These are phyloP conservation scores for Styela clava DNA, from an alignment of 23 tunicate species.

Conservation along the genomic window DNA sequence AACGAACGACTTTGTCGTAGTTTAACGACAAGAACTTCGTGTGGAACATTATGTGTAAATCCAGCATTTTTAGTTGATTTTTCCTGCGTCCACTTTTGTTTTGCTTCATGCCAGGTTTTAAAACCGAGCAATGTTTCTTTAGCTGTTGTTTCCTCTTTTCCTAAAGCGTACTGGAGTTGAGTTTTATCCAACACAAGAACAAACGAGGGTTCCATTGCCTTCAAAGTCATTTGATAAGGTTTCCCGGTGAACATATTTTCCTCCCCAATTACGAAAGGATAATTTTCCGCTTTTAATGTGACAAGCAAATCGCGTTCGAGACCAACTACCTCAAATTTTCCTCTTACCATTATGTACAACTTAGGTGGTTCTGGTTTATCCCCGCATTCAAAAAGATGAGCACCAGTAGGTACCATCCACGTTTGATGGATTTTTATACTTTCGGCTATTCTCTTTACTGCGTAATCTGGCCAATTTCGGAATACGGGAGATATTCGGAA, in stretches of 20 bases:
- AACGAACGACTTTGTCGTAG: neutral
- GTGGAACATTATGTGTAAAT: neutral
- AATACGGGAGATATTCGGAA: neutral
- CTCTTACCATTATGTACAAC: neutral
- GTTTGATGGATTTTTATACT: neutral
- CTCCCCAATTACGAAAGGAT: constrained; percentile 33
- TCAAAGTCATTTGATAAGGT: neutral
- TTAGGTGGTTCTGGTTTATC: neutral
- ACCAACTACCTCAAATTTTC: neutral
- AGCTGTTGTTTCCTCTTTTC: neutral
- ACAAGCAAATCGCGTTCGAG: neutral
- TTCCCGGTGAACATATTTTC: constrained; percentile 2
- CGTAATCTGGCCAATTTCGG: neutral
- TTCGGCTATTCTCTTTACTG: neutral
- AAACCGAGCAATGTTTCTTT: neutral
- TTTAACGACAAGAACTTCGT: constrained; percentile 13
- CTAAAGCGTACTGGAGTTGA: neutral
- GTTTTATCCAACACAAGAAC: neutral
- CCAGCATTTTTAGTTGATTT: neutral
- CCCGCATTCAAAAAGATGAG: neutral
- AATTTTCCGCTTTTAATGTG: constrained; percentile 8
- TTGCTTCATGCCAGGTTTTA: neutral
- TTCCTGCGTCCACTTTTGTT: neutral
- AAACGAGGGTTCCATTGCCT: constrained; percentile 29
- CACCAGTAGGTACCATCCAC: neutral